phyloP scores from a whole-genome alignment of 1,140 invertebrate genomes.

The Hylaeus volcanicus region DNA sequence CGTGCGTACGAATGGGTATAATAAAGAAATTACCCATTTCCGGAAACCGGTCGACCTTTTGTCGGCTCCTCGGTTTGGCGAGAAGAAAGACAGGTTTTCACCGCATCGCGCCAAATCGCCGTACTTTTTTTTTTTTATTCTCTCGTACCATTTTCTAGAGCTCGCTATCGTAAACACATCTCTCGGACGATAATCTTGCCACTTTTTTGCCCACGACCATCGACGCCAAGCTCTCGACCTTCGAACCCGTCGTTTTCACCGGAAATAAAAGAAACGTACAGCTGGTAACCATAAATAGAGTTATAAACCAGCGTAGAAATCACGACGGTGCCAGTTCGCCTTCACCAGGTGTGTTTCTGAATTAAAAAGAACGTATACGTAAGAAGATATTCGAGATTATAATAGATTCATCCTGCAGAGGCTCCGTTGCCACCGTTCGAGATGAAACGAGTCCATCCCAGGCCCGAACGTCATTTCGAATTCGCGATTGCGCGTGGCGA shows the following conservation, averaged over 20 bases:
- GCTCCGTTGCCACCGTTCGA: neutral
- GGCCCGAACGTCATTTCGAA: neutral
- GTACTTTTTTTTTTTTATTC: neutral
- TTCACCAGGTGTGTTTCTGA: neutral
- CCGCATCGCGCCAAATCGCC: slow-evolving; percentile 26
- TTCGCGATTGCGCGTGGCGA: slow-evolving; percentile 18
- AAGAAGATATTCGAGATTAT: too few relatives aligned
- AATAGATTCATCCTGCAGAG: too few relatives aligned
- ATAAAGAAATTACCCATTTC: slow-evolving; percentile 62
- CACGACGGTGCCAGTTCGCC: neutral
- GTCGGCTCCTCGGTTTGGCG: slow-evolving; percentile 28
- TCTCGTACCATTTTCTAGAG: neutral
- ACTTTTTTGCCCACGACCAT: neutral
- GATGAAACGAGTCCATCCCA: neutral
- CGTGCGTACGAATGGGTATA: slow-evolving; percentile 19
- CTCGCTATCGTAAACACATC: neutral
- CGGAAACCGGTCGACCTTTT: slow-evolving; percentile 65
- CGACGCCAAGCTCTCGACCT: neutral
- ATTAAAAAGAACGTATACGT: neutral
- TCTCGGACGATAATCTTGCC: slow-evolving; percentile 6
- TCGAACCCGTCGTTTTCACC: slow-evolving; percentile 5
- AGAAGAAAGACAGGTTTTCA: slow-evolving; percentile 38
- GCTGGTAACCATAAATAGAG: slow-evolving; percentile 1
- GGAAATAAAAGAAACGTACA: slow-evolving; percentile 15
- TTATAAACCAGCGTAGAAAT: neutral